These are phyloP conservation scores for Hystrix cristata DNA, from an alignment of 2,113 vertebrate genomes.

Conservation along the genomic window DNA sequence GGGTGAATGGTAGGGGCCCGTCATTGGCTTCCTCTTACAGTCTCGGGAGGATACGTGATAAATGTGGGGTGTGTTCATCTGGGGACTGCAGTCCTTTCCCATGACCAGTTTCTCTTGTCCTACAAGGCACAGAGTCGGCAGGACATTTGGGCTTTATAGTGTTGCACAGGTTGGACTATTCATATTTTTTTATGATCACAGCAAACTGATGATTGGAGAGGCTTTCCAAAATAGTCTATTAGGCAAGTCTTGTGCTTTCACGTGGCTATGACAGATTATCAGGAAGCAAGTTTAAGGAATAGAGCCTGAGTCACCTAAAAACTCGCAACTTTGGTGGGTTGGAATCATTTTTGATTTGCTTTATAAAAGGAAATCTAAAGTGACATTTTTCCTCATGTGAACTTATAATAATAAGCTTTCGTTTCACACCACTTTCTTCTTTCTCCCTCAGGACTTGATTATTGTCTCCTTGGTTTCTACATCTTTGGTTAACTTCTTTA, in stretches of 20 bases:
- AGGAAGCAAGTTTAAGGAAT: not conserved
- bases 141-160: not conserved
- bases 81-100: rapidly evolving
- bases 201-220: not conserved
- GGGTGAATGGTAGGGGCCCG: not conserved
- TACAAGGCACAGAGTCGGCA: not conserved
- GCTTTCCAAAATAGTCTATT: not conserved
- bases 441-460: not conserved
- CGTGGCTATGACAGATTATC: not conserved
- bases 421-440: not conserved
- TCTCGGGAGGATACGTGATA: not conserved
- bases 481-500: not conserved
- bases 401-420: not conserved
- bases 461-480: not conserved
- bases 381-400: not conserved
- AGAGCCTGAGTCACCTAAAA: not conserved
- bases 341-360: not conserved
- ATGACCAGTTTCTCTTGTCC: not conserved
- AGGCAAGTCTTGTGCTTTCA: not conserved
- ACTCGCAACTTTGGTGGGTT: not conserved
- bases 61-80: not conserved
- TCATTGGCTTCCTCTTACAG: not conserved
- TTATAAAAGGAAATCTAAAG: not conserved
- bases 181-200: not conserved
- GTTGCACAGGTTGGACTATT: not conserved